Percentiles rank a stretch among this genome's conserved stretches.
phyloP scores from a whole-genome alignment of 2,888 invertebrate genomes.

The Acronicta psi region DNA sequence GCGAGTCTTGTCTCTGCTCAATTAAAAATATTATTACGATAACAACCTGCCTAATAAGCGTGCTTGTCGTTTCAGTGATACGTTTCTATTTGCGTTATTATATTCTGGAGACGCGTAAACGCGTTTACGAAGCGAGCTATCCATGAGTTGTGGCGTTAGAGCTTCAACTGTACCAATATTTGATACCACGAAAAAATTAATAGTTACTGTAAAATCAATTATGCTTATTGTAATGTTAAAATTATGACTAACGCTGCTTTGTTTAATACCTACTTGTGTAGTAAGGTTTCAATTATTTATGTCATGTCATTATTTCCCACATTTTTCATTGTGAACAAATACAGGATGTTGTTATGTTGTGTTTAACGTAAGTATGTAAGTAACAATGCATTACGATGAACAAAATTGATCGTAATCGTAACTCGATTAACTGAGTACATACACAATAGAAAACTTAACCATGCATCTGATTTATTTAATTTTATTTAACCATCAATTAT shows the following conservation, averaged over 20 bases:
- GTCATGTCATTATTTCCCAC: not conserved
- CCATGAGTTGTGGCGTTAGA: not conserved
- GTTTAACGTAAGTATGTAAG: not conserved
- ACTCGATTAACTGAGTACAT: not conserved
- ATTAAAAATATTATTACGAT: slow-evolving; percentile 39
- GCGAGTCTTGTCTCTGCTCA: slow-evolving; percentile 13
- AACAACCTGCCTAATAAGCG: slow-evolving; percentile 5
- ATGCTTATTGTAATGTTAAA: not conserved
- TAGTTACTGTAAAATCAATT: not conserved
- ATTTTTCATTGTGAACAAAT: not conserved
- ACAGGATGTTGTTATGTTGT: not conserved
- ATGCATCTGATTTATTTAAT: not conserved
- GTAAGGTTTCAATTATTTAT: not conserved
- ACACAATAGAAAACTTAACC: no score
- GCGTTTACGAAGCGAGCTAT: no score
- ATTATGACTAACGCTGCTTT: not conserved
- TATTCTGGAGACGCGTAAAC: not conserved
- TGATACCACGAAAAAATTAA: no score
- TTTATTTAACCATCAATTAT: no score
- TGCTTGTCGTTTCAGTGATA: slow-evolving; percentile 4
- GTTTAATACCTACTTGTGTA: not conserved
- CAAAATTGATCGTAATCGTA: not conserved
- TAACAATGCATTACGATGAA: not conserved
- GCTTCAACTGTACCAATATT: not conserved
- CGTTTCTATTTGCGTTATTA: slow-evolving; percentile 12